Evolutionary conservation across 2,797 vertebrate species (phyloP).

Genomic region (Selene dorsalis): DNA sequence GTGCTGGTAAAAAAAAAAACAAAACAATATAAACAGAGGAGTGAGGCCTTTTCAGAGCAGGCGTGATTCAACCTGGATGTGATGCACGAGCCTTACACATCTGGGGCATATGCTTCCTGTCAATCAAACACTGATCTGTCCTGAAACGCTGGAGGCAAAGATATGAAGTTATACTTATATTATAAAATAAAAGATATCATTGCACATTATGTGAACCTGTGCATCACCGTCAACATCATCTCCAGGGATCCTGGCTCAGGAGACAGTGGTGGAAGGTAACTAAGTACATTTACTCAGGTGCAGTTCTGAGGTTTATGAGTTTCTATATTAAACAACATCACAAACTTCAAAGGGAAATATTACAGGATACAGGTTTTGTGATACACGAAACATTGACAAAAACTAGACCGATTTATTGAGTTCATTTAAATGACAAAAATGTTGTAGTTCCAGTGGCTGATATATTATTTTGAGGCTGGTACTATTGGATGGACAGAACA

Average conservation of each 20-base stretch:
- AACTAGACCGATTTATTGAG: not conserved
- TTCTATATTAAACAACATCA: not conserved
- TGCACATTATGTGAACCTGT: not conserved
- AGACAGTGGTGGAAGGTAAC: not conserved
- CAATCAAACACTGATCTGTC: slow-evolving; percentile 58
- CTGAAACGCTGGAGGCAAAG: not conserved
- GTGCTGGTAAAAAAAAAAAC: too few species aligned
- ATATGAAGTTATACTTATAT: too few species aligned
- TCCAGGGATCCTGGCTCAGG: not conserved
- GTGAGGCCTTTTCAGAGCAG: slow-evolving; percentile 35
- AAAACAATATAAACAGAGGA: slow-evolving; percentile 39
- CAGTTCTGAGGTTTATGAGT: not conserved
- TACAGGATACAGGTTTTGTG: not conserved
- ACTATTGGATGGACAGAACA: too few species aligned
- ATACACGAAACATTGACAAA: not conserved
- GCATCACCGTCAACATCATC: not conserved
- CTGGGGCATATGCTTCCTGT: slow-evolving; percentile 10
- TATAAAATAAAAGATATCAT: not conserved
- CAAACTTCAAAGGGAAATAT: not conserved
- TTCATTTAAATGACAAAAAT: not conserved
- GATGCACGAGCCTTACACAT: not conserved
- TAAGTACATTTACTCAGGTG: not conserved
- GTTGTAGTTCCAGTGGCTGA: not conserved
- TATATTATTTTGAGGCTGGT: not conserved
- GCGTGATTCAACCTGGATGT: slow-evolving; percentile 22